Percentiles rank a stretch among this genome's conserved stretches.
Conservation (phyloP, 1,140 invertebrate species). For the Dendroctonus valens region DNA sequence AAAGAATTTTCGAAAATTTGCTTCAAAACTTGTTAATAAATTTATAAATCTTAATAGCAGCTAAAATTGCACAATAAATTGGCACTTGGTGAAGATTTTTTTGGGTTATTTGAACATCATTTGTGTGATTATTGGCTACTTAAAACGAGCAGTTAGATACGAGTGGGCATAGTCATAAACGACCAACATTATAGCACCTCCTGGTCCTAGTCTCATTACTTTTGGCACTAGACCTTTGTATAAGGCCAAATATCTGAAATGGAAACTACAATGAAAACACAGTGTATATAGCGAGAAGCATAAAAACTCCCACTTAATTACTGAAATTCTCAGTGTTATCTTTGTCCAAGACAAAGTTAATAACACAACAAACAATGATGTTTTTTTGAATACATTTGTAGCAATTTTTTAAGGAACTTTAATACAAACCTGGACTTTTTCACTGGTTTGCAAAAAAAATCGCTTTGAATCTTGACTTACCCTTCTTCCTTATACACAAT, state of each 20-base stretch:
- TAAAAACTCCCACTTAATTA: not conserved
- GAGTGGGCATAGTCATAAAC: slow-evolving; percentile 80
- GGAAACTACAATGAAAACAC: slow-evolving; percentile 3
- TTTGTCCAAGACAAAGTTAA: no score
- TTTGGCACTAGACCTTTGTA: slow-evolving; percentile 92
- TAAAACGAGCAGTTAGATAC: slow-evolving; percentile 61
- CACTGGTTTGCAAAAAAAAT: not conserved
- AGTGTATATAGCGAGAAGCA: not conserved
- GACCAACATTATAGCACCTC: slow-evolving; percentile 87
- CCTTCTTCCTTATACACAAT: slow-evolving; percentile 86
- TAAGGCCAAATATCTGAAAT: slow-evolving; percentile 73
- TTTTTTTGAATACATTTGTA: no score
- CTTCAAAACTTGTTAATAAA: no score
- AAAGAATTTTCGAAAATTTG: no score
- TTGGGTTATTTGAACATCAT: not conserved
- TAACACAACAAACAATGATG: no score
- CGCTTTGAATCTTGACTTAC: slow-evolving; percentile 52
- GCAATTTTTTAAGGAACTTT: no score
- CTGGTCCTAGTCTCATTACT: slow-evolving; percentile 84
- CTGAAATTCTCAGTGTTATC: no score
- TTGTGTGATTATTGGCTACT: slow-evolving; percentile 6
- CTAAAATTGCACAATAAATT: no score
- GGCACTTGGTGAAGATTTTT: no score
- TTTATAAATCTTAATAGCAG: no score
- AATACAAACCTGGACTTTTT: not conserved